Conservation (phyloP, 2,113 vertebrate genomes). For the Tupaia tana region DNA sequence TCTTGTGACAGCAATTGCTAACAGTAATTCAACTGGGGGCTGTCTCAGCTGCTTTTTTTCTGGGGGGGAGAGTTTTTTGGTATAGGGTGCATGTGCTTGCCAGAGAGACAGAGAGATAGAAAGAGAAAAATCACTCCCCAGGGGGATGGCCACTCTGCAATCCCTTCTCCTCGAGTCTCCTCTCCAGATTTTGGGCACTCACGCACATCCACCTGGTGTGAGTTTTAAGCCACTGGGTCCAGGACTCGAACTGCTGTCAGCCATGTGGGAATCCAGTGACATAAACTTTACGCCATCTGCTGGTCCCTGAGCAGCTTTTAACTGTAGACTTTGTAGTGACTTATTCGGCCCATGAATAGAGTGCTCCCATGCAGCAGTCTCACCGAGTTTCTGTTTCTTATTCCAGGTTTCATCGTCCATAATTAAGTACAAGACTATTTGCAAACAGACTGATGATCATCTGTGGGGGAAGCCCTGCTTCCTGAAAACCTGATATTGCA, state of each 20-base stretch:
- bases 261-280: too few species aligned
- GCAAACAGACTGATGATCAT: constrained; percentile 73
- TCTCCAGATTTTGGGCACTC: too few species aligned
- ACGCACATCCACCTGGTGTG: too few species aligned
- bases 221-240: too few species aligned
- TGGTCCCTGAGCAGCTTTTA: neutral
- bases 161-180: too few species aligned
- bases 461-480: constrained; percentile 75
- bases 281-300: too few species aligned
- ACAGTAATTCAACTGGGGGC: neutral
- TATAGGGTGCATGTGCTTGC: too few species aligned
- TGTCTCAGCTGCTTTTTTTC: neutral
- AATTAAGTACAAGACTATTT: constrained; percentile 68
- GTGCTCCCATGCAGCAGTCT: neutral
- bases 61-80: too few species aligned
- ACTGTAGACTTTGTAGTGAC: neutral
- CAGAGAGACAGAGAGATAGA: too few species aligned
- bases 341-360: neutral
- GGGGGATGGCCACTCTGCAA: too few species aligned
- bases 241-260: too few species aligned
- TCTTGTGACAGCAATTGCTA: neutral
- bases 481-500: constrained; percentile 81
- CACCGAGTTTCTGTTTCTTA: constrained; percentile 51
- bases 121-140: too few species aligned
- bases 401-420: constrained; percentile 90